phyloP scores from a whole-genome alignment of 2,113 vertebrate species.

The Amblyornis subalaris region DNA sequence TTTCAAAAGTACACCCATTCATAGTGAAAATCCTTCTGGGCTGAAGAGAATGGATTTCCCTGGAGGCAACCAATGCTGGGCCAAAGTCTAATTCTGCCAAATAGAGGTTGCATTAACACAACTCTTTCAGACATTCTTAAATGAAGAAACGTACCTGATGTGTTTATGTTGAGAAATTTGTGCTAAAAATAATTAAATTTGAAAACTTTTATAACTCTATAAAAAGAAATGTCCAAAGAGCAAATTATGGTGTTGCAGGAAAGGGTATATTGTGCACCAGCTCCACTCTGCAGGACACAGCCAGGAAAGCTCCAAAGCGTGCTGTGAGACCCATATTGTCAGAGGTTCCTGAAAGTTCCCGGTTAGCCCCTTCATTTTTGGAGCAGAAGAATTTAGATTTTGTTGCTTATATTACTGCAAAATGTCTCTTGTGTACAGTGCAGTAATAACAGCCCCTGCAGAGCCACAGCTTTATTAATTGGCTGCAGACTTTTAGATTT shows the following conservation, averaged over 20 bases:
- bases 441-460: neutral
- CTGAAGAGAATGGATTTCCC: slow-evolving; percentile 36
- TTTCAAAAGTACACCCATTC: slow-evolving; percentile 12
- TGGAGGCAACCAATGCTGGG: neutral
- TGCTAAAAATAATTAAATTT: neutral
- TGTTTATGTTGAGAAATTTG: neutral
- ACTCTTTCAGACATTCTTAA: neutral
- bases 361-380: neutral
- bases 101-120: neutral
- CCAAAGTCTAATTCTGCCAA: neutral
- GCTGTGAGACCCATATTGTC: neutral
- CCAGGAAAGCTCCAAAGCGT: neutral
- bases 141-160: accelerated
- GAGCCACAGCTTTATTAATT: neutral
- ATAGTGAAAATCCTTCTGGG: neutral
- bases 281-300: neutral
- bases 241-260: neutral
- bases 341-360: neutral
- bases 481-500: neutral
- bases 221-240: neutral
- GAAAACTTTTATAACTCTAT: neutral
- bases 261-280: neutral
- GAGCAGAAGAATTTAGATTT: neutral
- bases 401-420: neutral
- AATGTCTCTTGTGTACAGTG: neutral